Conservation (phyloP, 2,888 invertebrate genomes). For the Lasius platythorax region DNA sequence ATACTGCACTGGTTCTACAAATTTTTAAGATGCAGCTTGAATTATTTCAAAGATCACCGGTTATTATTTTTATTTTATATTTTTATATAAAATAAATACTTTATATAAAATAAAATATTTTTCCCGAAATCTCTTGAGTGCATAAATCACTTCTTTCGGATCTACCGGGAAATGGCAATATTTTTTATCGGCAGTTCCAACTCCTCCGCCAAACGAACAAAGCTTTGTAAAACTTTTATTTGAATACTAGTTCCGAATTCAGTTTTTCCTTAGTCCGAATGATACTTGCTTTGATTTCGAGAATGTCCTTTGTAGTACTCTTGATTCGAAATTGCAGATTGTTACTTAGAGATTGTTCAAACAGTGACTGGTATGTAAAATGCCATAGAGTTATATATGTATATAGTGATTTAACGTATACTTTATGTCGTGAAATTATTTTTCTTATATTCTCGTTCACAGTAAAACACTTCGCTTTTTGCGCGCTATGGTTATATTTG, state of each 20-base stretch:
- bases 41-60: background rate
- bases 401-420: background rate
- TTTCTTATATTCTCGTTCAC: slow-evolving; percentile 4
- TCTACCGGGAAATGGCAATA: background rate
- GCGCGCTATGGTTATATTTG: slow-evolving; percentile 12
- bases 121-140: background rate
- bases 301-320: background rate
- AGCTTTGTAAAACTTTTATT: slow-evolving; percentile 62
- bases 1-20: background rate
- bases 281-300: slow-evolving; percentile 6
- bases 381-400: background rate
- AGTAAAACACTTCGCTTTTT: slow-evolving; percentile 19
- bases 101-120: background rate
- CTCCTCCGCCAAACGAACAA: slow-evolving; percentile 26
- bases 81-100: background rate
- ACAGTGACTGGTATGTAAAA: background rate
- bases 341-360: slow-evolving; percentile 1
- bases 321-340: background rate
- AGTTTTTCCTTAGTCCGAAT: slow-evolving; percentile 55
- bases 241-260: slow-evolving; percentile 60
- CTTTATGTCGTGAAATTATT: slow-evolving; percentile 2
- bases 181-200: background rate
- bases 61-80: background rate
- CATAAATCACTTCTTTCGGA: background rate
- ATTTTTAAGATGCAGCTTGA: background rate